phyloP scores from a whole-genome alignment of 2,888 invertebrate species.

The Merodon equestris region DNA sequence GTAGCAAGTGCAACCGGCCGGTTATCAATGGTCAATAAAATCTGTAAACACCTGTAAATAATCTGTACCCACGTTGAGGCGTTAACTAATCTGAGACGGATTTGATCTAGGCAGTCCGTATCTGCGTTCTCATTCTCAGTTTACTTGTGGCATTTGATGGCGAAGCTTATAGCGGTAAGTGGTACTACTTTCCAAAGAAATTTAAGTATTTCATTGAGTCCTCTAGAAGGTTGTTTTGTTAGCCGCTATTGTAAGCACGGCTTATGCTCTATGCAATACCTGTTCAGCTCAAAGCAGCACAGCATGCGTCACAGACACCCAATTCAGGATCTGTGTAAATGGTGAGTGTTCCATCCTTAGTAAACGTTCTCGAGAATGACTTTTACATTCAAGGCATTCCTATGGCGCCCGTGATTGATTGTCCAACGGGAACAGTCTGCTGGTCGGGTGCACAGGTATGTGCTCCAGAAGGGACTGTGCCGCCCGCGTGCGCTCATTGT shows the following conservation, averaged over 20 bases:
- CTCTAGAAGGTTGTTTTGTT: conserved; percentile 7
- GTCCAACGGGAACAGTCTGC: conserved; percentile 17
- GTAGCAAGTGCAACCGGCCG: too few relatives aligned
- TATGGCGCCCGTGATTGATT: background rate
- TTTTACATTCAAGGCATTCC: conserved; percentile 17
- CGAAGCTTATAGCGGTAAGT: too few relatives aligned
- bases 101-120: too few relatives aligned
- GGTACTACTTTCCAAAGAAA: too few relatives aligned
- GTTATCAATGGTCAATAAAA: background rate
- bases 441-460: conserved; percentile 14
- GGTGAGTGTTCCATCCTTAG: conserved; percentile 15
- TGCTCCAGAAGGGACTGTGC: background rate
- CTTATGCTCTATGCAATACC: conserved; percentile 32
- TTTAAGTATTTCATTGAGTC: too few relatives aligned
- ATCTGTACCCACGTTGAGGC: too few relatives aligned
- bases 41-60: background rate
- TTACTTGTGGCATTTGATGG: too few relatives aligned
- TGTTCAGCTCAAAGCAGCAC: conserved; percentile 9
- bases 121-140: too few relatives aligned
- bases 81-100: too few relatives aligned
- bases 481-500: too few relatives aligned
- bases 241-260: background rate
- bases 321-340: conserved; percentile 18
- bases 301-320: conserved; percentile 21
- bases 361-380: background rate